phyloP scores from a whole-genome alignment of 2,797 vertebrate genomes.

The Gila robusta region DNA sequence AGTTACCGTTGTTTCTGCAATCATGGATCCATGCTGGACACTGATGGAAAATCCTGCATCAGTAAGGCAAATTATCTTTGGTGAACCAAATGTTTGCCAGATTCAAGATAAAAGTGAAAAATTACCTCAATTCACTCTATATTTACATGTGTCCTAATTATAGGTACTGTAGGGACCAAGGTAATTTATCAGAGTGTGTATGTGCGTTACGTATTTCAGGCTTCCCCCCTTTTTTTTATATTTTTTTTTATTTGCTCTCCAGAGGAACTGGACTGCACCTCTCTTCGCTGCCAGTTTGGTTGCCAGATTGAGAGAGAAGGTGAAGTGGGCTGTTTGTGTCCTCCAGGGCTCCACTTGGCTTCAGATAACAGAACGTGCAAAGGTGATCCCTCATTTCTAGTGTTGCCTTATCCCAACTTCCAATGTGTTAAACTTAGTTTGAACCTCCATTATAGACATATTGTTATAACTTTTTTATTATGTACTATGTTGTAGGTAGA shows the following conservation, averaged over 20 bases:
- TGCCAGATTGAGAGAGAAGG: slow-evolving; percentile 74
- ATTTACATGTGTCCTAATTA: background rate
- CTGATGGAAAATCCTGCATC: slow-evolving; percentile 75
- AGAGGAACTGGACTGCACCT: slow-evolving; percentile 73
- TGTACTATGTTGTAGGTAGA: background rate
- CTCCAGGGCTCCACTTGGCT: slow-evolving; percentile 75
- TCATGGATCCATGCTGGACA: slow-evolving; percentile 71
- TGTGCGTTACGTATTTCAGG: background rate
- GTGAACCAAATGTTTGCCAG: background rate
- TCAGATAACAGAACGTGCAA: slow-evolving; percentile 76
- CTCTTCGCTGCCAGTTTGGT: slow-evolving; percentile 74
- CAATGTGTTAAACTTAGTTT: background rate
- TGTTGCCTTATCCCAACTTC: background rate
- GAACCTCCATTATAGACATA: background rate
- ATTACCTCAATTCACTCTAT: background rate
- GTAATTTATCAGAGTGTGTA: background rate
- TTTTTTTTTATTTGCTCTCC: slow-evolving; percentile 63
- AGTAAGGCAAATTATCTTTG: slow-evolving; percentile 68
- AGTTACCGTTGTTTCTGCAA: slow-evolving; percentile 80
- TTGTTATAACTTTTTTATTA: background rate
- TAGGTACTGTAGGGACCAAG: background rate
- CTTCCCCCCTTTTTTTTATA: slow-evolving; percentile 30
- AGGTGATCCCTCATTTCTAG: slow-evolving; percentile 66
- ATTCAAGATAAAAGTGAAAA: background rate
- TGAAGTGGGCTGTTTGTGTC: slow-evolving; percentile 71